Evolutionary conservation across 2,888 invertebrate genomes (phyloP).

Genomic region (Pandemis corylana): DNA sequence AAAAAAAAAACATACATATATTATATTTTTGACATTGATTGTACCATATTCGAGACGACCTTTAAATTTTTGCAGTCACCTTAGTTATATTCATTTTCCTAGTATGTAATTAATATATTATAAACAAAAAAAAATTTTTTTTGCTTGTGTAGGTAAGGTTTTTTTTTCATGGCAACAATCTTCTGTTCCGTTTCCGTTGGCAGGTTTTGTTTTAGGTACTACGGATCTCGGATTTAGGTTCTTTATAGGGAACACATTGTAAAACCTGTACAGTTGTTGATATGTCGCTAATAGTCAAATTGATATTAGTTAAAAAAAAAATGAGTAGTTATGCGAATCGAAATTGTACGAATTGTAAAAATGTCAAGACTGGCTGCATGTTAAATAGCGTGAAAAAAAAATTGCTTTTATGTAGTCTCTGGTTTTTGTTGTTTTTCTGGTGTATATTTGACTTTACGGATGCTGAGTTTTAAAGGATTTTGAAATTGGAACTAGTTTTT

Average conservation of each 20-base stretch:
- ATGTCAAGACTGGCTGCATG: slow-evolving; percentile 37
- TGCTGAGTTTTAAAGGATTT: background rate
- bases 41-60: slow-evolving; percentile 49
- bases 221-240: slow-evolving; percentile 29
- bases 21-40: slow-evolving; percentile 59
- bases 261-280: slow-evolving; percentile 56
- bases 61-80: slow-evolving; percentile 47
- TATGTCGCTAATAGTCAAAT: slow-evolving; percentile 52
- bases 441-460: slow-evolving; percentile 37
- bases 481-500: background rate
- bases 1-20: slow-evolving; percentile 38
- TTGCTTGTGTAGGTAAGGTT: slow-evolving; percentile 39
- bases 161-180: slow-evolving; percentile 43
- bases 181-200: slow-evolving; percentile 34
- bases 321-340: slow-evolving; percentile 24
- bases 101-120: slow-evolving; percentile 43
- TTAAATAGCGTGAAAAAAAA: slow-evolving; percentile 21
- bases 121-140: slow-evolving; percentile 32
- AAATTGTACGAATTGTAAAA: slow-evolving; percentile 35
- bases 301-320: slow-evolving; percentile 50
- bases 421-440: slow-evolving; percentile 31
- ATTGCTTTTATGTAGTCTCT: slow-evolving; percentile 28
- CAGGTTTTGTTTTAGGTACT: slow-evolving; percentile 18
- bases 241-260: slow-evolving; percentile 38
- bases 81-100: slow-evolving; percentile 47